phyloP scores from a whole-genome alignment of 2,888 invertebrate genomes.

The Spatulosminthurus flaviceps region DNA sequence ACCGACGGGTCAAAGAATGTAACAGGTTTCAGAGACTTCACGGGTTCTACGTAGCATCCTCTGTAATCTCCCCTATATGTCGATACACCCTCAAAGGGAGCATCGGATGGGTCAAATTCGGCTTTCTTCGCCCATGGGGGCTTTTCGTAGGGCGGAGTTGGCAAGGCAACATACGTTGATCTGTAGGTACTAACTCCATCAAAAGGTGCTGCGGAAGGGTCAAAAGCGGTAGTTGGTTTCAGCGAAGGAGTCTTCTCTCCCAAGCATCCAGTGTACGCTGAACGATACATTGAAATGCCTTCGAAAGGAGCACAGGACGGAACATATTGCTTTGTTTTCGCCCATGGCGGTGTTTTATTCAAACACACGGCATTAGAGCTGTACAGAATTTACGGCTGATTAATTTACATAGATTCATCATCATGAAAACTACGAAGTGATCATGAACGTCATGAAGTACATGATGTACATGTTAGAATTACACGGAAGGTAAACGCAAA shows the following conservation, averaged over 20 bases:
- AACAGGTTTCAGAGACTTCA: conserved; percentile 45
- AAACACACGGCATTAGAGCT: conserved; percentile 46
- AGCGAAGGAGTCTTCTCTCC: conserved; percentile 43
- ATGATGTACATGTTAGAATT: no score
- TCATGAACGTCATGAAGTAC: no score
- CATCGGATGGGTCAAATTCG: conserved; percentile 47
- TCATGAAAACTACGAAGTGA: no score
- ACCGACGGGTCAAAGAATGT: conserved; percentile 46
- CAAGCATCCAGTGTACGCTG: conserved; percentile 46
- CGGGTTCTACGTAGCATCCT: conserved; percentile 41
- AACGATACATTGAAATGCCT: conserved; percentile 51
- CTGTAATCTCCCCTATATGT: conserved; percentile 49
- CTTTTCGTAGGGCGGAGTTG: conserved; percentile 15
- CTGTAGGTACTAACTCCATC: conserved; percentile 52
- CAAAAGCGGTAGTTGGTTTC: conserved; percentile 50
- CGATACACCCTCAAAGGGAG: conserved; percentile 49
- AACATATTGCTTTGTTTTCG: conserved; percentile 40
- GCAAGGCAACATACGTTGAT: conserved; percentile 36
- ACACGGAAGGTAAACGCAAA: no score
- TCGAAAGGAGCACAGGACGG: conserved; percentile 47
- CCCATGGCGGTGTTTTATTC: conserved; percentile 49
- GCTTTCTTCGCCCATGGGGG: conserved; percentile 48
- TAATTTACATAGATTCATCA: no score
- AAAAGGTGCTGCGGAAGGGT: conserved; percentile 50
- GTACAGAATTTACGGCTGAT: no score